phyloP scores from a whole-genome alignment of 2,888 invertebrate species.

The Cheilosia soror region DNA sequence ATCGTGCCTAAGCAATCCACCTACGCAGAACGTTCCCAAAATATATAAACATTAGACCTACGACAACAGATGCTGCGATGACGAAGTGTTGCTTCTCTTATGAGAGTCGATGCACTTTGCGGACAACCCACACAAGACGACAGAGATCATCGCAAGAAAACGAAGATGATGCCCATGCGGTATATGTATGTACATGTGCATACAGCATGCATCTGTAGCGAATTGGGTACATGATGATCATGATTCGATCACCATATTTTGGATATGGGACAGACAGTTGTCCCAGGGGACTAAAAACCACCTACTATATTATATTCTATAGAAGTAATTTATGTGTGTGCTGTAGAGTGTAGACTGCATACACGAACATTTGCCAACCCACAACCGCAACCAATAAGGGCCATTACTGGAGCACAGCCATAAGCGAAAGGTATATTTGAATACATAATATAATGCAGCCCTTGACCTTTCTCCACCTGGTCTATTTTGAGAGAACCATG shows the following conservation, averaged over 20 bases:
- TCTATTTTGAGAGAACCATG: slow-evolving; percentile 58
- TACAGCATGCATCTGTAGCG: slow-evolving; percentile 4
- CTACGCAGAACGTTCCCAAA: slow-evolving; percentile 62
- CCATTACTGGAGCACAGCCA: slow-evolving; percentile 54
- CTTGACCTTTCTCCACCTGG: slow-evolving; percentile 71
- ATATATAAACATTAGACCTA: slow-evolving; percentile 66
- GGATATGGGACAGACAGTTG: slow-evolving; percentile 58
- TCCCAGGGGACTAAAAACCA: slow-evolving; percentile 45
- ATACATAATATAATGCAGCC: slow-evolving; percentile 32
- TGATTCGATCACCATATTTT: slow-evolving; percentile 52
- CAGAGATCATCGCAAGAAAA: slow-evolving; percentile 26
- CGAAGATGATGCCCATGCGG: slow-evolving; percentile 8
- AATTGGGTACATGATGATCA: not conserved
- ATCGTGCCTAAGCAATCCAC: slow-evolving; percentile 56
- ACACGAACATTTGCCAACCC: slow-evolving; percentile 29
- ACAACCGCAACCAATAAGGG: slow-evolving; percentile 53
- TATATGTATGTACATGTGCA: too few relatives aligned
- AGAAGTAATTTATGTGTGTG: slow-evolving; percentile 38
- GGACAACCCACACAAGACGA: slow-evolving; percentile 57
- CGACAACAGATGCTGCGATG: slow-evolving; percentile 67
- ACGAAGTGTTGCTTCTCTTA: slow-evolving; percentile 58
- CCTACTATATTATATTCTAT: not conserved
- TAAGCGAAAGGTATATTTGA: slow-evolving; percentile 29
- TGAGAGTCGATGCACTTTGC: slow-evolving; percentile 72
- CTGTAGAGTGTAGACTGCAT: not conserved